Evolutionary conservation across 2,888 invertebrate genomes (phyloP).

Genomic region (Spialia ferax): DNA sequence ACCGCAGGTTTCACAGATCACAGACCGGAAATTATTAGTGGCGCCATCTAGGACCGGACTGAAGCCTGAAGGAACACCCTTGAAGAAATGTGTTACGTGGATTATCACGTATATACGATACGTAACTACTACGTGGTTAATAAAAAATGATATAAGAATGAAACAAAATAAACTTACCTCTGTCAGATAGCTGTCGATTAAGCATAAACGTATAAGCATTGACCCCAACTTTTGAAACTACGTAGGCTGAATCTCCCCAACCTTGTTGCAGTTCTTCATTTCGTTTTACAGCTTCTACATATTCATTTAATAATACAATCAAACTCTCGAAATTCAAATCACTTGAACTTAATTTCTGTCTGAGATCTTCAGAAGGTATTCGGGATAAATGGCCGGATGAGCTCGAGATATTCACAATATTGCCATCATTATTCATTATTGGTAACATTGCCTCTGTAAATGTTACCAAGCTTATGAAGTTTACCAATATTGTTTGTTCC

Average conservation of each 20-base stretch:
- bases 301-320: slow-evolving; percentile 86
- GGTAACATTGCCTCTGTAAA: slow-evolving; percentile 89
- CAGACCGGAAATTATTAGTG: too few species aligned
- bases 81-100: too few species aligned
- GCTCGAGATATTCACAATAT: slow-evolving; percentile 92
- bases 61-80: too few species aligned
- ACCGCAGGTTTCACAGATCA: too few species aligned
- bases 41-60: too few species aligned
- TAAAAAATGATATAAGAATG: too few species aligned
- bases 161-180: slow-evolving; percentile 59
- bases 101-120: too few species aligned
- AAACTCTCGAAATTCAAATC: slow-evolving; percentile 85
- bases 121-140: too few species aligned
- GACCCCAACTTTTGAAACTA: slow-evolving; percentile 91
- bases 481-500: slow-evolving; percentile 67
- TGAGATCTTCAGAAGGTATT: slow-evolving; percentile 85
- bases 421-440: slow-evolving; percentile 88
- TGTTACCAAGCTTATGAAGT: slow-evolving; percentile 68
- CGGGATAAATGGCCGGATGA: slow-evolving; percentile 88
- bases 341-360: slow-evolving; percentile 74
- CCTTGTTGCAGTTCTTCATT: slow-evolving; percentile 63
- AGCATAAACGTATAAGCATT: slow-evolving; percentile 90
- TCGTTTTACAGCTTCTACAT: slow-evolving; percentile 85
- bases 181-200: slow-evolving; percentile 73
- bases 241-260: slow-evolving; percentile 89